Base-by-base conservation (phyloP, 2,888 invertebrate genomes). In the Patella pellucida region DNA sequence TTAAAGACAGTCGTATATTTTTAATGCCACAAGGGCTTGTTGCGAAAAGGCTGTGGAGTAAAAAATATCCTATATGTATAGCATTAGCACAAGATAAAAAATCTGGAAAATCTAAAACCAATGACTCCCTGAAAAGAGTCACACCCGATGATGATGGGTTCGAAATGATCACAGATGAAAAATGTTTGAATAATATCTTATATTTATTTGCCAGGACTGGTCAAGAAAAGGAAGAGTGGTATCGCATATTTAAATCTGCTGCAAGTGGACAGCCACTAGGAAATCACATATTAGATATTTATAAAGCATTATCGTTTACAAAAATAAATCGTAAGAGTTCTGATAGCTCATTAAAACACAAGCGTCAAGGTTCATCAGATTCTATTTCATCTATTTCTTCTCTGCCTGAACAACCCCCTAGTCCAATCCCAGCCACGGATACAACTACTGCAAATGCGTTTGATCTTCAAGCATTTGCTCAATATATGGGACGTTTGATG, bases 221-320 rank as follows among this genome's bases (percentile, higher is more conserved):
- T 83, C 92, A 96, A 73, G 96, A 97, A 86, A 97, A 97, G 90
- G 96, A 96, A 90, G 95, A 96, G 86, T 97, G 97, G 97, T 97
- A 92, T 83, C 89, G 91, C 81, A 82, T 91, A 70, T 85, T 92
- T 54, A 75, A 84, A 56, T 86, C 87, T 23, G 90, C 91, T 5
- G 78, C 88, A 2, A 76, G 73, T 56, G 87, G 86, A 12, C 83
- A 79, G 72, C 87, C 89, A 4, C 77, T 88, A 52, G 80, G 80
- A 68, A 87, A 82, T 78, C 84, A 83, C 73, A 78, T 86, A 41
- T 77, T 82, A 23, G 85, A 85, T 70, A 81, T 87, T 31, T 78
- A 79, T 14, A 81, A 83, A 77, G 79, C 83, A 62, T 73, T 85
- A 23, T 78, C 81, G 27, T 76, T 72, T 56, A 70, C 72, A 23